Percentiles rank a stretch among this genome's conserved stretches.
phyloP scores from a whole-genome alignment of 2,797 vertebrate species.

The Tenualosa ilisha region DNA sequence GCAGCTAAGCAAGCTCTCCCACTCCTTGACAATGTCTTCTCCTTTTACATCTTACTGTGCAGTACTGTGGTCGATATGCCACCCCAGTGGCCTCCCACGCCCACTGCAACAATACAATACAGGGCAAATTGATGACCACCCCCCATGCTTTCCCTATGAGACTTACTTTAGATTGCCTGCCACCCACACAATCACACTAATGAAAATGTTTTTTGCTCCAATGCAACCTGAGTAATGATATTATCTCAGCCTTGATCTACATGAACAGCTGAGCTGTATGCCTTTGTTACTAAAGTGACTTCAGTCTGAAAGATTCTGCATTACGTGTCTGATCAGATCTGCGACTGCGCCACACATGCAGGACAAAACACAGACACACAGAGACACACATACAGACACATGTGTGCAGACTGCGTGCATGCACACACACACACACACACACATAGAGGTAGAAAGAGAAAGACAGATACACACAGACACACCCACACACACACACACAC shows the following conservation, averaged over 20 bases:
- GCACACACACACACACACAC: neutral
- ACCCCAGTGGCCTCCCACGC: neutral
- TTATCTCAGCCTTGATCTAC: neutral
- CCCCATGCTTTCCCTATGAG: neutral
- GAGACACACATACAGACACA: conserved; percentile 49
- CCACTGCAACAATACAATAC: neutral
- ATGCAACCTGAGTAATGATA: neutral
- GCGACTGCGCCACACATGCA: neutral
- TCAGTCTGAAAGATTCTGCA: neutral
- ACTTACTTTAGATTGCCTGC: neutral
- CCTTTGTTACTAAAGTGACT: neutral
- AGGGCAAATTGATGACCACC: neutral
- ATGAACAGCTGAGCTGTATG: neutral
- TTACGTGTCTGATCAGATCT: neutral
- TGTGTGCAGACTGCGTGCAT: neutral
- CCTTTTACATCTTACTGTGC: neutral
- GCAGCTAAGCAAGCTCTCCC: neutral
- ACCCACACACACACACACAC: neutral
- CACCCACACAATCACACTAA: conserved; percentile 9
- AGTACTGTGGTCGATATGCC: neutral
- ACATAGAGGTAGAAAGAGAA: neutral
- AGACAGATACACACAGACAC: neutral
- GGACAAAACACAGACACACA: conserved; percentile 42
- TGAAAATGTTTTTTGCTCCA: neutral
- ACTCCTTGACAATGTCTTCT: neutral